Evolutionary conservation across 2,113 vertebrate genomes (phyloP).

Genomic region (Poeciliopsis occidentalis): DNA sequence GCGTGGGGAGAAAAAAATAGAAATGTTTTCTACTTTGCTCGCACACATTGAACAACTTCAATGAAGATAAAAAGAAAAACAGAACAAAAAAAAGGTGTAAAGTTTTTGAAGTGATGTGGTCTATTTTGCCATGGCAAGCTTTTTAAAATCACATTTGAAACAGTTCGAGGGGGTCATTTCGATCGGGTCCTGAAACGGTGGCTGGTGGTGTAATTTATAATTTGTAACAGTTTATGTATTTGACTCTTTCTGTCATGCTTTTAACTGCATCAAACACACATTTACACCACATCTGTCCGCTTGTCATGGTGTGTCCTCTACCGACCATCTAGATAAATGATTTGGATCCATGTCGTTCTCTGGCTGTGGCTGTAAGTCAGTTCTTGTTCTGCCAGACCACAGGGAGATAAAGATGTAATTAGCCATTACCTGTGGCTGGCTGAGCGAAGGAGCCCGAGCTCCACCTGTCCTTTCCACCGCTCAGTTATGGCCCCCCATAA

Average conservation of each 20-base stretch:
- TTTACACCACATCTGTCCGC: slow-evolving; percentile 50
- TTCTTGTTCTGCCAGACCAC: slow-evolving; percentile 60
- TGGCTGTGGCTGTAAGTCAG: slow-evolving; percentile 51
- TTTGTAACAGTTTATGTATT: slow-evolving; percentile 61
- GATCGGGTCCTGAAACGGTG: slow-evolving; percentile 61
- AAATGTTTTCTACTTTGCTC: slow-evolving; percentile 78
- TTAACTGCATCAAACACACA: slow-evolving; percentile 63
- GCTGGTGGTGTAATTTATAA: slow-evolving; percentile 75
- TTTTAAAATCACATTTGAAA: slow-evolving; percentile 75
- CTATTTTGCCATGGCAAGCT: slow-evolving; percentile 81
- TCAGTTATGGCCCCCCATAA: slow-evolving; percentile 74
- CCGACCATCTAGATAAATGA: slow-evolving; percentile 61
- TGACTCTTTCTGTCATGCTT: slow-evolving; percentile 56
- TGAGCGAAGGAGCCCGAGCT: slow-evolving; percentile 66
- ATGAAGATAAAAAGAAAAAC: slow-evolving; percentile 37
- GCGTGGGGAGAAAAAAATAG: slow-evolving; percentile 47
- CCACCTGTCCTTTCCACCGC: slow-evolving; percentile 72
- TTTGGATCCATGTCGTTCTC: slow-evolving; percentile 58
- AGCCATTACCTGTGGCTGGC: slow-evolving; percentile 71
- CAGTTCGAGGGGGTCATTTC: slow-evolving; percentile 50
- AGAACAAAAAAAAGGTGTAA: slow-evolving; percentile 51
- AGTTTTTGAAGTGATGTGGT: slow-evolving; percentile 80
- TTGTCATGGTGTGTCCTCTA: slow-evolving; percentile 51
- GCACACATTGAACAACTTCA: slow-evolving; percentile 63
- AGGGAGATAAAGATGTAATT: slow-evolving; percentile 80